A percentile compares a stretch with the other conserved stretches of the same genome.
These are phyloP conservation scores for Odontocolon sp. DNA, from an alignment of 2,888 invertebrate genomes.

Conservation along the genomic window DNA sequence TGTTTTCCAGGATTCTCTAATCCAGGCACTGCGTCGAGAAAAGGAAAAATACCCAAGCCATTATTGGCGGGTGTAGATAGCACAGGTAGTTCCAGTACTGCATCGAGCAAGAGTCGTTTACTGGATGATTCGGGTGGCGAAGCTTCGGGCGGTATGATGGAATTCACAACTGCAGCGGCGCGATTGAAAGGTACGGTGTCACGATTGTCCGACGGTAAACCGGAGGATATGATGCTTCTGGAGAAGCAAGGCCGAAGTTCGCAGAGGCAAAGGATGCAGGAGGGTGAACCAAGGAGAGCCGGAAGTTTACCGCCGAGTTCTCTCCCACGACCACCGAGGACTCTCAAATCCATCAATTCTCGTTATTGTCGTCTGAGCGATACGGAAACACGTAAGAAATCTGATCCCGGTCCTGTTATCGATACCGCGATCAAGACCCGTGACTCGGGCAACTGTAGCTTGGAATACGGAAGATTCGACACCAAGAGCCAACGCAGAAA, in stretches of 20 bases:
- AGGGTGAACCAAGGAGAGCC: slow-evolving; percentile 73
- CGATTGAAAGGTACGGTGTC: slow-evolving; percentile 73
- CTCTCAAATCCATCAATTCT: slow-evolving; percentile 78
- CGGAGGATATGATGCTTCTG: slow-evolving; percentile 87
- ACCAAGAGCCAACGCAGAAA: slow-evolving; percentile 73
- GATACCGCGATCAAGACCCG: slow-evolving; percentile 70
- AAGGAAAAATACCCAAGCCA: slow-evolving; percentile 89
- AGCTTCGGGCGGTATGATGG: slow-evolving; percentile 81
- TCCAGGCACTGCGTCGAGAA: slow-evolving; percentile 88
- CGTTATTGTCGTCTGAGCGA: slow-evolving; percentile 78
- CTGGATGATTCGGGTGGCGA: slow-evolving; percentile 76
- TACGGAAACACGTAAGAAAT: slow-evolving; percentile 77
- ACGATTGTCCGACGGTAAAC: slow-evolving; percentile 81
- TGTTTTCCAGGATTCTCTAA: slow-evolving; percentile 92
- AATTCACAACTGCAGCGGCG: slow-evolving; percentile 73
- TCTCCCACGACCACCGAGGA: slow-evolving; percentile 86
- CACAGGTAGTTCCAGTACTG: slow-evolving; percentile 78
- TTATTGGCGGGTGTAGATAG: slow-evolving; percentile 86
- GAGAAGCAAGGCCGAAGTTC: slow-evolving; percentile 90
- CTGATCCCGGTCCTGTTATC: slow-evolving; percentile 76
- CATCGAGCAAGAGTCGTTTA: slow-evolving; percentile 78
- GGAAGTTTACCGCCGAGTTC: slow-evolving; percentile 88
- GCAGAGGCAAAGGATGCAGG: slow-evolving; percentile 87
- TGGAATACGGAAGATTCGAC: slow-evolving; percentile 77
- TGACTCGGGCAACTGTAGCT: slow-evolving; percentile 79